A percentile compares a stretch with the other conserved stretches of the same genome.
phyloP scores from a whole-genome alignment of 2,888 invertebrate genomes.

The Epiblema foenella region DNA sequence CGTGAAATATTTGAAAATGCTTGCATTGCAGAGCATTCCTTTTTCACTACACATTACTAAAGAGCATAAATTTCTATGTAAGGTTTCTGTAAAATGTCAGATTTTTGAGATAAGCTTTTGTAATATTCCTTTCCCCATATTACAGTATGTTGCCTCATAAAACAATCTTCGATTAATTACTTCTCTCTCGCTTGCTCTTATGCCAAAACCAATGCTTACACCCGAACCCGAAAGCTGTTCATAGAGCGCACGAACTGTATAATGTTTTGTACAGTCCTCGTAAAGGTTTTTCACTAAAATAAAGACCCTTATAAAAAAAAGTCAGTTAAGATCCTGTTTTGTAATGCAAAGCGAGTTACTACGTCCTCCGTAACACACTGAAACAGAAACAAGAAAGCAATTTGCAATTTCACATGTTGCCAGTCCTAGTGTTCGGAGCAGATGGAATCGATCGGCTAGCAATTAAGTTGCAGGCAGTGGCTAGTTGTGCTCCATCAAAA shows the following conservation, averaged over 20 bases:
- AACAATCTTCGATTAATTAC: not conserved
- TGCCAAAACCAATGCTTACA: not conserved
- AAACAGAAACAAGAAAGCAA: conserved; percentile 24
- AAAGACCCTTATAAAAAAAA: not conserved
- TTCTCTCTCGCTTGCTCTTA: not conserved
- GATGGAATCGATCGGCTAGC: conserved; percentile 17
- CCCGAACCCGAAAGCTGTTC: not conserved
- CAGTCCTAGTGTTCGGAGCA: conserved; percentile 20
- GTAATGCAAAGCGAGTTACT: not conserved
- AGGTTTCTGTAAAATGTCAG: too few relatives aligned
- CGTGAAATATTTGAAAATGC: not conserved
- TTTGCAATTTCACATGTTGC: conserved; percentile 11
- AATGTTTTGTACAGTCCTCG: not conserved
- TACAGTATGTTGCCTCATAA: not conserved
- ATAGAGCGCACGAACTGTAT: not conserved
- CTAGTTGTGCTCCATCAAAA: not conserved
- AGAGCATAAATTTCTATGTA: not conserved
- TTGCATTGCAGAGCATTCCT: too few relatives aligned
- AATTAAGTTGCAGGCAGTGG: conserved; percentile 24
- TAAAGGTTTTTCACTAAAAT: not conserved
- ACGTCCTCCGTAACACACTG: conserved; percentile 1
- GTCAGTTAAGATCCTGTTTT: not conserved
- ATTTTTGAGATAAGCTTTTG: too few relatives aligned
- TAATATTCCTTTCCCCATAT: too few relatives aligned
- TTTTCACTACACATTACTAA: not conserved